Evolutionary conservation across 2,797 vertebrate genomes (phyloP), one percentile per base, ranked within the genome.

Genomic region (Gymnothorax javanicus): DNA sequence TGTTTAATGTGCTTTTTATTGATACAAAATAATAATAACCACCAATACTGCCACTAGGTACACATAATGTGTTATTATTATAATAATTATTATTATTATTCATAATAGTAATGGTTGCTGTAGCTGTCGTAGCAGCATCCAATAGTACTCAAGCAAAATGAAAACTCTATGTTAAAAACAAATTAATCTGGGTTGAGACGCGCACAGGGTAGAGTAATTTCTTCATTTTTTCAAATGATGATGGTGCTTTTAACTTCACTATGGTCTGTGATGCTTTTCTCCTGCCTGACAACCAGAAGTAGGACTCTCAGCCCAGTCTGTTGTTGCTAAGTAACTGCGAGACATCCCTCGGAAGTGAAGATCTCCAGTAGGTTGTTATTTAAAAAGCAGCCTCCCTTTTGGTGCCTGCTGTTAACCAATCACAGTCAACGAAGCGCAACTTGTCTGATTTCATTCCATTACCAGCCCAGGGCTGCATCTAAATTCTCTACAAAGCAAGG

Each of bases 251-350:
- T 79, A 54, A 79, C 52, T 79, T 43, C 33, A 27, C 54, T 54
- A 4, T 82, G 17, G 15, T 13, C 54, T 12, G 59, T 27, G 25
- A 59, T 20, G 52, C 56, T 43, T 43, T 43, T 43, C 33, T 71
- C 56, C 62, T 57, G 77, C 62, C 86, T 86, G 58, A 62, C 8
- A 57, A 87, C 86, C 23, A 83, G 67, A 84, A 75, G 50, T 84
- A 43, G 27, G 7, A 57, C 25, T 87, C 58, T 54, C 82, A 69
- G 64, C 67, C 67, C 82, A 75, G 69, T 73, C 75, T 84, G 11
- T 8, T 57, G 86, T 87, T 87, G 67, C 81, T 71, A 75, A 84
- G 86, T 77, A 75, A 87, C 86, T 23, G 50, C 27, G 67, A 84
- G 71, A 73, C 33, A 4, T 33, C 33, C 25, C 27, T 69, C 82